A percentile compares a stretch with the other conserved stretches of the same genome.
phyloP scores from a whole-genome alignment of 2,888 invertebrate genomes.

The Pteria penguin region DNA sequence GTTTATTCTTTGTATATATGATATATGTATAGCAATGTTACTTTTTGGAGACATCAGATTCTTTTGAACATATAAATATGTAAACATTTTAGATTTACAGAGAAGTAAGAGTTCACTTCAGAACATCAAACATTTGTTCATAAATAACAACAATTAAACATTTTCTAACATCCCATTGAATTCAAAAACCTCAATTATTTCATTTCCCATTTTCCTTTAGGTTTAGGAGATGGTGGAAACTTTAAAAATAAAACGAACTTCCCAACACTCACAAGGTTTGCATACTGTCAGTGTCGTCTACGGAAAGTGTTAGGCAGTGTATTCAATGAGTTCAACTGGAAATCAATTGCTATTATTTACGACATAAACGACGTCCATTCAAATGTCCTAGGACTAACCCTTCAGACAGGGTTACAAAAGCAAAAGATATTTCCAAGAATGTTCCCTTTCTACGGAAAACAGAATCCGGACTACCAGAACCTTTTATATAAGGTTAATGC shows the following conservation, averaged over 20 bases:
- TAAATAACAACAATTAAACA: too few species aligned
- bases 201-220: conserved; percentile 43
- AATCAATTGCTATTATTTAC: conserved; percentile 62
- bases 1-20: too few species aligned
- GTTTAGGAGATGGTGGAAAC: conserved; percentile 58
- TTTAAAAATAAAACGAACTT: conserved; percentile 68
- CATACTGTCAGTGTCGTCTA: conserved; percentile 73
- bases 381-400: conserved; percentile 55
- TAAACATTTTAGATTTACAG: too few species aligned
- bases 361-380: conserved; percentile 58
- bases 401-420: conserved; percentile 54
- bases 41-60: too few species aligned
- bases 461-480: conserved; percentile 20
- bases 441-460: conserved; percentile 55
- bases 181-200: too few species aligned
- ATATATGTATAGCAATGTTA: too few species aligned
- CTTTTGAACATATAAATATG: too few species aligned
- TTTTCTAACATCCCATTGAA: too few species aligned
- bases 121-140: too few species aligned
- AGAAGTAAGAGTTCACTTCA: too few species aligned
- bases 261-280: conserved; percentile 66
- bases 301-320: conserved; percentile 65
- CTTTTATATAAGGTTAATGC: conserved; percentile 49
- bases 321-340: conserved; percentile 62
- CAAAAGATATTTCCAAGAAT: conserved; percentile 51